Evolutionary conservation across 2,113 vertebrate species (phyloP), one percentile per base, ranked within the genome.

Genomic region (Scytalopus superciliaris): DNA sequence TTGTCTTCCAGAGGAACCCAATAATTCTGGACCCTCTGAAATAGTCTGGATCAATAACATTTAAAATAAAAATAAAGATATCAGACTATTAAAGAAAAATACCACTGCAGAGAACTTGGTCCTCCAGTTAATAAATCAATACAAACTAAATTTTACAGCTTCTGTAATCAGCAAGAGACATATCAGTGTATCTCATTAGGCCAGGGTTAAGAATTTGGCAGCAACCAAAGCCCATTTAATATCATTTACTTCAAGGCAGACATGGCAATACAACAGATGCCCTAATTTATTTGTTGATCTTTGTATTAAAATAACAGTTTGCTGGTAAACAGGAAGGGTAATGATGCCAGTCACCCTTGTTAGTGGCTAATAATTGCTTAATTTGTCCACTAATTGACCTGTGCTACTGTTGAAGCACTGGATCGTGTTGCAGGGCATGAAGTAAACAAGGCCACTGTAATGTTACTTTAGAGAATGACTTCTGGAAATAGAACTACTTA

Each of bases 341-440:
- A 98, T 98, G 98, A 98, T 98, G 98, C 97, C 98, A 98, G 98
- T 97, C 95, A 93, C 98, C 98, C 98, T 99, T 98, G 98, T 99
- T 99, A 99, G 96, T 97, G 91, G 91, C 98, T 98, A 99, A 99
- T 98, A 98, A 98, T 98, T 98, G 97, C 97, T 98, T 98, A 98
- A 98, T 98, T 98, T 98, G 98, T 98, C 98, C 98, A 98, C 97
- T 98, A 98, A 98, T 98, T 98, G 98, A 99, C 98, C 98, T 97
- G 95, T 93, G 98, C 97, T 98, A 98, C 97, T 84, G 7, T 93
- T 92, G 97, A 94, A 87, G 96, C 96, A 90, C 94, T 98, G 96
- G 95, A 98, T 98, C 97, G 55, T 97, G 97, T 96, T 98, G 95
- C 95, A 96, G 97, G 89, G 96, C 93, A 97, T 45, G 55, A 96